Conservation (phyloP, 2,888 invertebrate species). For the Clepsis dumicolana region DNA sequence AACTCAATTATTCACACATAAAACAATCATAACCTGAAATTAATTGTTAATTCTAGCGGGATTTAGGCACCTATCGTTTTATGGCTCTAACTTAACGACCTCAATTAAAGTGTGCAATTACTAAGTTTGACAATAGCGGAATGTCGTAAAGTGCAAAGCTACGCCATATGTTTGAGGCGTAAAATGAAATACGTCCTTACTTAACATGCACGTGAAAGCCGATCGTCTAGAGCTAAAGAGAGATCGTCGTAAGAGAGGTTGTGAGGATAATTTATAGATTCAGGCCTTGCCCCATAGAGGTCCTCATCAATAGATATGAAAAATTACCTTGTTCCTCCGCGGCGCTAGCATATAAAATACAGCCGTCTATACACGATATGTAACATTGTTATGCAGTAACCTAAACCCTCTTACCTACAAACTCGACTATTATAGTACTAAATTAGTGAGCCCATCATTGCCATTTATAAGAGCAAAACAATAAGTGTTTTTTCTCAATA, state of each 20-base stretch:
- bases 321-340: neutral
- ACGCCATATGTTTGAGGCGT: constrained; percentile 35
- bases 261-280: neutral
- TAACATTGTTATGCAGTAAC: too few relatives aligned
- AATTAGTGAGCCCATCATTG: too few relatives aligned
- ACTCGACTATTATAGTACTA: too few relatives aligned
- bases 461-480: too few relatives aligned
- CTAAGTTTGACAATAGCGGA: constrained; percentile 38
- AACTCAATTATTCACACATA: constrained; percentile 28
- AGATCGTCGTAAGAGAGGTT: too few relatives aligned
- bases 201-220: neutral
- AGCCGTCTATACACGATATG: too few relatives aligned
- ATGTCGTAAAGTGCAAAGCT: constrained; percentile 33
- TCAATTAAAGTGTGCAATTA: constrained; percentile 41
- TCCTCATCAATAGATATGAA: neutral
- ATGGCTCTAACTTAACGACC: constrained; percentile 39
- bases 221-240: neutral
- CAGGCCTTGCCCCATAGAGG: neutral
- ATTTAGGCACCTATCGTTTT: constrained; percentile 39
- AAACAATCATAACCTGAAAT: constrained; percentile 27
- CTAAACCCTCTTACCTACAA: too few relatives aligned
- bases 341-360: too few relatives aligned
- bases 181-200: constrained; percentile 32
- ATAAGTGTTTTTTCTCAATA: too few relatives aligned
- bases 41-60: constrained; percentile 29